Conservation (phyloP, 1,140 invertebrate species). For the Plutomurus gul region DNA sequence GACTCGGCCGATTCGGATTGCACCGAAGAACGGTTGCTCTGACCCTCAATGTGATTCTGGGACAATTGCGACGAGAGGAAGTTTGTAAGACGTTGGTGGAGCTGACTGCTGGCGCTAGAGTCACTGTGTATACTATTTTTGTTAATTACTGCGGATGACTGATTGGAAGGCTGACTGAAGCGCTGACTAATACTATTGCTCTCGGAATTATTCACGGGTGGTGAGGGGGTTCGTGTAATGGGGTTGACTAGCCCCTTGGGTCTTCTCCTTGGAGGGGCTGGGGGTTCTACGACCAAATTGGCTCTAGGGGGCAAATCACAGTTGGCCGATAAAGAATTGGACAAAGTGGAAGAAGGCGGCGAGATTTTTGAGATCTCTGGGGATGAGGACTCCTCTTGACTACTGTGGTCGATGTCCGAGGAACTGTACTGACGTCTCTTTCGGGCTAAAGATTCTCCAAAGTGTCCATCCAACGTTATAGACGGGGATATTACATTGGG, state of each 20-base stretch:
- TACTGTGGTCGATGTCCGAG: neutral
- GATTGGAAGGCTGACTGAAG: no score
- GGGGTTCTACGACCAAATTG: no score
- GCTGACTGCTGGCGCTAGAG: neutral
- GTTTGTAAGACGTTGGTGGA: neutral
- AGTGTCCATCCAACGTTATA: neutral
- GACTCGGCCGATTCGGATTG: slow-evolving; percentile 21
- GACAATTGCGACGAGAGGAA: neutral
- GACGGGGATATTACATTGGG: slow-evolving; percentile 1
- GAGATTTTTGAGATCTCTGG: neutral
- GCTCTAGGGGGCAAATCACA: no score
- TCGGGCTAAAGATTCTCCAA: neutral
- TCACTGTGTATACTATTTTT: no score
- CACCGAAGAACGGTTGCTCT: slow-evolving; percentile 10
- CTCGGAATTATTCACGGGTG: no score
- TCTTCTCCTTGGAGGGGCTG: no score
- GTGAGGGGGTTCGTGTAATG: no score
- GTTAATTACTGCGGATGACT: no score
- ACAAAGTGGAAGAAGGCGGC: neutral
- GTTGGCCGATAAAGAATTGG: no score
- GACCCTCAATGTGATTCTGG: neutral
- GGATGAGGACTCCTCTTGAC: neutral
- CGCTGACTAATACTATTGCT: no score
- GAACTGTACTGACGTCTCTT: neutral
- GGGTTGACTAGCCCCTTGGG: no score